These are phyloP conservation scores for Lepisosteus osseus DNA, from an alignment of 2,113 vertebrate species.

Conservation along the genomic window DNA sequence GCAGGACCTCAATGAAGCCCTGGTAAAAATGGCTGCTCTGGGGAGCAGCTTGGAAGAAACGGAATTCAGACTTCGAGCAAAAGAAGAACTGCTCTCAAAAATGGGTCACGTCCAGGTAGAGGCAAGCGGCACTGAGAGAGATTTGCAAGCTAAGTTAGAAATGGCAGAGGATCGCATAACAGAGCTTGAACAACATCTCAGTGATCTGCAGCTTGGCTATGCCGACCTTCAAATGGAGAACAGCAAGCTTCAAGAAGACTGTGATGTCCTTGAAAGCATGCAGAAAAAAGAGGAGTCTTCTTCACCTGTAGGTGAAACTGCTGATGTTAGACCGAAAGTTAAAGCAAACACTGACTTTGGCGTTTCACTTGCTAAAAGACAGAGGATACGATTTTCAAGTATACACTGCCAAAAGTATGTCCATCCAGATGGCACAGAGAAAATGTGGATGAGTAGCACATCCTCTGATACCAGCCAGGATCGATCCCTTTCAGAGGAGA, in stretches of 20 bases:
- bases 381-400: slow-evolving; percentile 85
- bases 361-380: slow-evolving; percentile 71
- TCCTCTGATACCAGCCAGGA: slow-evolving; percentile 72
- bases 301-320: slow-evolving; percentile 20
- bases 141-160: slow-evolving; percentile 58
- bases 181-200: slow-evolving; percentile 63
- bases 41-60: slow-evolving; percentile 85
- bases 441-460: slow-evolving; percentile 61
- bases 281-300: slow-evolving; percentile 40
- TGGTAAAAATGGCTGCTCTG: slow-evolving; percentile 80
- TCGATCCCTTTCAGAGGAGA: slow-evolving; percentile 60
- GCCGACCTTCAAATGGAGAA: slow-evolving; percentile 56
- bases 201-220: slow-evolving; percentile 59
- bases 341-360: slow-evolving; percentile 61
- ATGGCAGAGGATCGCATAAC: slow-evolving; percentile 62
- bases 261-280: slow-evolving; percentile 40
- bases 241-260: slow-evolving; percentile 44
- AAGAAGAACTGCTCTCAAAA: slow-evolving; percentile 76
- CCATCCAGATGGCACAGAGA: slow-evolving; percentile 65
- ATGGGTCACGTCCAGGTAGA: slow-evolving; percentile 49
- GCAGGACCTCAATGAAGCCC: slow-evolving; percentile 79
- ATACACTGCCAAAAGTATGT: slow-evolving; percentile 91
- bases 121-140: slow-evolving; percentile 56
- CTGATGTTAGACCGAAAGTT: slow-evolving; percentile 36
- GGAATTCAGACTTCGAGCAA: slow-evolving; percentile 75